Evolutionary conservation across 2,797 vertebrate species (phyloP), one percentile per base, ranked within the genome.

Genomic region (Hydrophis major): DNA sequence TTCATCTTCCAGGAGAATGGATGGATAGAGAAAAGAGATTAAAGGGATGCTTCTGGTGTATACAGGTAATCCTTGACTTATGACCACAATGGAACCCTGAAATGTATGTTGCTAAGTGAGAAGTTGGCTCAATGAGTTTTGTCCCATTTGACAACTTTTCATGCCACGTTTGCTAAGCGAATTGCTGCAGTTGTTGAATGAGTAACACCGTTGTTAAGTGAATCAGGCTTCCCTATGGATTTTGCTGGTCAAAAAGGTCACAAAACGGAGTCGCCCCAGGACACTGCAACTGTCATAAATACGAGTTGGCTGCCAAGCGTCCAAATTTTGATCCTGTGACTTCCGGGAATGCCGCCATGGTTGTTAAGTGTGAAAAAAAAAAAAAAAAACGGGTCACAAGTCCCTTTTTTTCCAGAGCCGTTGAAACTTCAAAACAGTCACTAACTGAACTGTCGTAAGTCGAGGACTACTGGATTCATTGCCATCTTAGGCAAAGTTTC

Each of bases 41-140:
- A 53, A 27, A 2, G 13, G 12, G 14, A 27, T 6, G n/a, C 5
- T 27, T 14, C n/a, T 14, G 3, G 10, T 56, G 11, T 57, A 42
- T 18, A 55, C 5, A 87, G 11, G 25, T 87, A 53, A 25, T 14
- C 22, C 86, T 27, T 27, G 2, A 32, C 2, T 66, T 66, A 32
- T 2, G 28, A n/a, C 63, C 28, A 66, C 13, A 14, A 16, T 16
- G 2, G 61, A 66, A 12, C 63, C 5, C 28, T 2, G 47, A 16
- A n/a, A n/a, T n/a, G 5, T n/a, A n/a, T 6, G 2, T 1, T 2
- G 28, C 13, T 32, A 13, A 6, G 13, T 0, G 2, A 66, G 28
- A 14, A 2, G 1, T n/a, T 5, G 4, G 1, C 0, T 4, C 28
- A n/a, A 4, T 5, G 11, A 28, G 11, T 66, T 66, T 16, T 16